Percentiles rank a stretch among this genome's conserved stretches.
Conservation (phyloP, 2,797 vertebrate species). For the Phyllotis vaccarum region DNA sequence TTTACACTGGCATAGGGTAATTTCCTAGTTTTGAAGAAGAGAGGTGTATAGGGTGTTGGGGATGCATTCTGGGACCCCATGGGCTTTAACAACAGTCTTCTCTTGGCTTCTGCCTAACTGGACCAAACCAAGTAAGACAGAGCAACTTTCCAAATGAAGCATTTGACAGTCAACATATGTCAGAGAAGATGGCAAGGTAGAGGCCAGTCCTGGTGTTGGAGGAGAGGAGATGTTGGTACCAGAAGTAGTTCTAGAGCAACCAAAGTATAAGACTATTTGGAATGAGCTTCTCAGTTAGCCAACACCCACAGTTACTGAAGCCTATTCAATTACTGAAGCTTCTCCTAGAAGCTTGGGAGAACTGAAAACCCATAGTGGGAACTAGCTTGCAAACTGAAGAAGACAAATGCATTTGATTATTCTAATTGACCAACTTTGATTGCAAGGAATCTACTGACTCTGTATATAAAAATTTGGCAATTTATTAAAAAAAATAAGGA, state of each 20-base stretch:
- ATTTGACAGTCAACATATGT: neutral
- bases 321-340: too few relatives aligned
- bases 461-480: neutral
- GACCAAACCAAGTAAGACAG: neutral
- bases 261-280: neutral
- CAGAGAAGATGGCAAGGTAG: neutral
- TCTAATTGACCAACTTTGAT: neutral
- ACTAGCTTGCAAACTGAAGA: neutral
- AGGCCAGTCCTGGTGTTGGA: neutral
- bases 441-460: too few relatives aligned
- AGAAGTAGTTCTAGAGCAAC: neutral
- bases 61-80: neutral
- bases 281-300: too few relatives aligned
- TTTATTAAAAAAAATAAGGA: neutral
- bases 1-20: neutral
- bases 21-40: slow-evolving; percentile 75
- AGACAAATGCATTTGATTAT: neutral
- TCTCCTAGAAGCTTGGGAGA: neutral
- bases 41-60: neutral
- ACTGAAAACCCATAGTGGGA: neutral
- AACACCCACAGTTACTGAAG: neutral
- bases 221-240: neutral
- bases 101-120: neutral
- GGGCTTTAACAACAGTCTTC: neutral
- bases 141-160: neutral